Evolutionary conservation across 1,140 invertebrate species (phyloP).

Genomic region (Lamellibrachia luymesi): DNA sequence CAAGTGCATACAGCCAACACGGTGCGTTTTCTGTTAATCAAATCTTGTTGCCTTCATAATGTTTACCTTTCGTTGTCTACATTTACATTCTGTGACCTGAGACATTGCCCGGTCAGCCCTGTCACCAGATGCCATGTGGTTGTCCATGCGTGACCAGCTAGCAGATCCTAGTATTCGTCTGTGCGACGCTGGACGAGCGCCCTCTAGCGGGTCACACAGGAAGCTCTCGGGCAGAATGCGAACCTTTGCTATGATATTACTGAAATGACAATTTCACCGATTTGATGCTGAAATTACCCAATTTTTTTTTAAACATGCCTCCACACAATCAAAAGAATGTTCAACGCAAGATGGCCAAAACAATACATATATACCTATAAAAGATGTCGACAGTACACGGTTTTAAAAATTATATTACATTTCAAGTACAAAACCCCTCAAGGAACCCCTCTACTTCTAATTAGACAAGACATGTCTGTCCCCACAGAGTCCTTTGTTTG

Average conservation of each 20-base stretch:
- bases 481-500: too few species aligned
- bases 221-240: slow-evolving; percentile 68
- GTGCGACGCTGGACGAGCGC: slow-evolving; percentile 54
- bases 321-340: background rate
- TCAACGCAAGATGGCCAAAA: background rate
- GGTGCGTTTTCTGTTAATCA: background rate
- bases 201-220: slow-evolving; percentile 59
- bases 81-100: slow-evolving; percentile 43
- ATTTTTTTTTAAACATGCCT: background rate
- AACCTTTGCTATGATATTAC: slow-evolving; percentile 62
- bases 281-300: background rate
- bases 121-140: background rate
- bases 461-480: too few species aligned
- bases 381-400: too few species aligned
- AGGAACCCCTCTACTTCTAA: too few species aligned
- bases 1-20: background rate
- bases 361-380: background rate
- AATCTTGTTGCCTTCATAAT: background rate
- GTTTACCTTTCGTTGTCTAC: slow-evolving; percentile 31
- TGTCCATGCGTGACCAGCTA: background rate
- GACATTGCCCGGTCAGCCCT: background rate
- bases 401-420: too few species aligned
- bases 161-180: background rate
- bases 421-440: too few species aligned
- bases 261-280: slow-evolving; percentile 33